These are phyloP conservation scores for Strigamia transsilvanica DNA, from an alignment of 2,888 invertebrate genomes.

Conservation along the genomic window DNA sequence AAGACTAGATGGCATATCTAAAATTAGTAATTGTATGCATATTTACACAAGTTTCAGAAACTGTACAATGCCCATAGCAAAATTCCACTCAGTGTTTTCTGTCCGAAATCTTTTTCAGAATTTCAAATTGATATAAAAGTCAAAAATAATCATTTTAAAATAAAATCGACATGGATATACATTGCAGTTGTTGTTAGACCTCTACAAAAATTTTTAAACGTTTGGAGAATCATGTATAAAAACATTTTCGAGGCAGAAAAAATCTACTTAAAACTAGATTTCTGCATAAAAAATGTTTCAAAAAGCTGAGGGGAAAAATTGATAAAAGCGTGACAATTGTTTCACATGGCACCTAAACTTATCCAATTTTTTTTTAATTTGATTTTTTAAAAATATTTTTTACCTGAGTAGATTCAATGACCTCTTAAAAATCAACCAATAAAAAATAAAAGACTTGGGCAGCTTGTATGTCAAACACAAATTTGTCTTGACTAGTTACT, in stretches of 20 bases:
- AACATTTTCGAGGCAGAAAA: slow-evolving; percentile 43
- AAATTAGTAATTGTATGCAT: slow-evolving; percentile 34
- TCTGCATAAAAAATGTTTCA: slow-evolving; percentile 43
- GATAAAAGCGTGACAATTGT: slow-evolving; percentile 42
- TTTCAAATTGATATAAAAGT: slow-evolving; percentile 29
- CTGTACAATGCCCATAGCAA: slow-evolving; percentile 33
- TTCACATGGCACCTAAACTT: slow-evolving; percentile 33
- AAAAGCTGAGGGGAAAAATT: slow-evolving; percentile 17
- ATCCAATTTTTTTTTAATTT: slow-evolving; percentile 19
- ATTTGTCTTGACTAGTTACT: slow-evolving; percentile 33
- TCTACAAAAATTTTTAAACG: slow-evolving; percentile 5
- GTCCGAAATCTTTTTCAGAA: background rate
- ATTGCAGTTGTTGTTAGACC: background rate
- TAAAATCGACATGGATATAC: slow-evolving; percentile 37
- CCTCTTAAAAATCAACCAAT: slow-evolving; percentile 1
- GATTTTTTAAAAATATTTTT: background rate
- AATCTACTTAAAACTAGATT: slow-evolving; percentile 7
- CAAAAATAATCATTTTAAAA: slow-evolving; percentile 42
- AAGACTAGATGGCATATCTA: slow-evolving; percentile 49
- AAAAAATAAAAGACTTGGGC: slow-evolving; percentile 21
- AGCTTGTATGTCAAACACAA: slow-evolving; percentile 34
- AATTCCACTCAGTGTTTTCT: background rate
- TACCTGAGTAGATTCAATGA: slow-evolving; percentile 38
- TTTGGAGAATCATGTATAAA: slow-evolving; percentile 19
- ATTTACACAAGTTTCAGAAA: slow-evolving; percentile 40